These are phyloP conservation scores for Alosa sapidissima DNA, from an alignment of 2,797 vertebrate species.

Conservation along the genomic window DNA sequence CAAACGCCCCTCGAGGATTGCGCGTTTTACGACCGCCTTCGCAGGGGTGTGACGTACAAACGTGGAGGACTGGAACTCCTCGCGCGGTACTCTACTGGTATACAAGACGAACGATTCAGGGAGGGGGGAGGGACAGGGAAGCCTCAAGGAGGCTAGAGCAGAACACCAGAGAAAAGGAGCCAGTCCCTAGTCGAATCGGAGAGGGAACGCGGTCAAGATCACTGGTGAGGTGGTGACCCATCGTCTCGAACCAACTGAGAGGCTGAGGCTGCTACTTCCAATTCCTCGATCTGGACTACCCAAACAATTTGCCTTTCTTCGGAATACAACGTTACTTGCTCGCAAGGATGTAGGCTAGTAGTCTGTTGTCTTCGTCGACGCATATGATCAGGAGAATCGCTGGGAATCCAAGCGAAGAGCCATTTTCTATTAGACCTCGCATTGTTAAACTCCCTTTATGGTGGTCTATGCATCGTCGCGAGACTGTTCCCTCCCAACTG, in stretches of 20 bases:
- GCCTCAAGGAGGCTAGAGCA: not conserved
- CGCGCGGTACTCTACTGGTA: not conserved
- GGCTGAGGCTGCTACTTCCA: not conserved
- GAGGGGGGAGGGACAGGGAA: conserved; percentile 21
- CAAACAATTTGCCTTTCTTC: not conserved
- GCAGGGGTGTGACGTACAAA: not conserved
- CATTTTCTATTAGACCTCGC: conserved; percentile 13
- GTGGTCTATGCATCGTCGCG: conserved; percentile 15
- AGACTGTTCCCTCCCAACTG: conserved; percentile 17
- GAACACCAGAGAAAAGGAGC: not conserved
- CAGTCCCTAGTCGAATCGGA: not conserved
- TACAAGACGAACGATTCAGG: not conserved
- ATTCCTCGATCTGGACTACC: not conserved
- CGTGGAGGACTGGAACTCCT: conserved; percentile 14
- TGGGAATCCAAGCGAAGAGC: not conserved
- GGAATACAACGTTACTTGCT: not conserved
- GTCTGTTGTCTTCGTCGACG: not conserved
- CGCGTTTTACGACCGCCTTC: not conserved
- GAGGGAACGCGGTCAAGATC: not conserved
- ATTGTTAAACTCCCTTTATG: conserved; percentile 25
- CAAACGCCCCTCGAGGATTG: not conserved
- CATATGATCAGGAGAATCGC: not conserved
- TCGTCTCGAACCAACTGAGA: not conserved
- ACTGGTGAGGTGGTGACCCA: not conserved
- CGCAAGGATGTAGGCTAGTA: not conserved